Base-by-base conservation (phyloP, 2,888 invertebrate species). In the Rosalia funebris region DNA sequence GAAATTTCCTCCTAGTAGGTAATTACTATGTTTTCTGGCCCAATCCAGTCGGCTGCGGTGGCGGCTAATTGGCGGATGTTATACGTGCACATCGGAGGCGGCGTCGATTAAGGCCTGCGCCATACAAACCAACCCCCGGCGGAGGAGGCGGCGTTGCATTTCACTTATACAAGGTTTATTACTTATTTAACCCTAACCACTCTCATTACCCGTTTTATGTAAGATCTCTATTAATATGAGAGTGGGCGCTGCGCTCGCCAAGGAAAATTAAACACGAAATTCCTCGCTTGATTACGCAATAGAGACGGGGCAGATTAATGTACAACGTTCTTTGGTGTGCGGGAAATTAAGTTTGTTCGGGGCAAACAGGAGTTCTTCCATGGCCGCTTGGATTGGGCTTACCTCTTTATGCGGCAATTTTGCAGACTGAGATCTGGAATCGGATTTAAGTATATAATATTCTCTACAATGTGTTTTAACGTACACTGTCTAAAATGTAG, bases 31-130 rank as follows among this genome's bases (percentile, higher is more conserved):
- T 62, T 67, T 69, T 60, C 66, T 63, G 71, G 70, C 69, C 73
- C 75, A 74, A 74, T 75, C 75, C 72, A 73, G 73, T 71, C 62
- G 65, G 72, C 66, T 64, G 70, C 69, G 70, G 74, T 66, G 70
- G 68, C 69, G 76, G 79, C 79, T 81, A 81, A 81, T 81, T 81
- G 81, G 81, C 74, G 77, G 79, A 78, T 75, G 79, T 76, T 77
- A 76, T 76, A 79, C 79, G 78, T 79, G 79, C 77, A 78, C 74
- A 73, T 68, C 71, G 80, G 78, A 78, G 80, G 79, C 81, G 80
- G 80, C 75, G 79, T 75, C 78, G 75, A 76, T 75, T 77, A 78
- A 76, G 73, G 72, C 75, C 72, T 78, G 79, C 79, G 78, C 78
- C 70, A 73, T 75, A 70, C 65, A 70, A 68, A 69, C 73, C 76